phyloP scores from a whole-genome alignment of 2,113 vertebrate species.

The Myanophis thanlyinensis region DNA sequence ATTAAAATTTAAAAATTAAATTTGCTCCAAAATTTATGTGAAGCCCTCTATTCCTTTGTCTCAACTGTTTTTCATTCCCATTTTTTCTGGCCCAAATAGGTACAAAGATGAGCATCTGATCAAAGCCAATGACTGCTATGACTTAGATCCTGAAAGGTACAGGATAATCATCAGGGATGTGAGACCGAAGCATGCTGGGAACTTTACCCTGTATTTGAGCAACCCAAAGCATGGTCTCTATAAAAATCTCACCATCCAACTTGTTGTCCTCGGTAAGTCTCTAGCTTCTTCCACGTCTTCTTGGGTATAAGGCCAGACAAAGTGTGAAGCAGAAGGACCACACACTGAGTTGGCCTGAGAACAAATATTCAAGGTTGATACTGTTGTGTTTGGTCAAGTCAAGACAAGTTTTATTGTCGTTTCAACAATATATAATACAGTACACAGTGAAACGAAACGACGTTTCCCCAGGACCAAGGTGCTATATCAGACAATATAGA shows the following conservation, averaged over 20 bases:
- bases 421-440: too few species aligned
- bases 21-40: background rate
- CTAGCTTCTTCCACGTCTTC: background rate
- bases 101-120: slow-evolving; percentile 82
- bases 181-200: slow-evolving; percentile 75
- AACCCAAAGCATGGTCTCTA: slow-evolving; percentile 67
- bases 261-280: slow-evolving; percentile 78
- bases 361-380: background rate
- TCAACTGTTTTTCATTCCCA: background rate
- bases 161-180: slow-evolving; percentile 75
- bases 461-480: too few species aligned
- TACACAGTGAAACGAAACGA: too few species aligned
- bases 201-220: slow-evolving; percentile 79
- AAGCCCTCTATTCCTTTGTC: background rate
- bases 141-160: slow-evolving; percentile 57
- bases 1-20: background rate
- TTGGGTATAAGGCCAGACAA: background rate
- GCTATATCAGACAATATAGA: too few species aligned
- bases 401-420: too few species aligned
- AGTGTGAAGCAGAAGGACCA: background rate
- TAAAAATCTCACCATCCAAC: slow-evolving; percentile 79
- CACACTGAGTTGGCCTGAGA: background rate
- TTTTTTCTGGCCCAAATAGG: slow-evolving; percentile 65
- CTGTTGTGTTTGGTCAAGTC: background rate
- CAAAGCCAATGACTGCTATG: slow-evolving; percentile 76